These are phyloP conservation scores for Junonia oenone DNA, from an alignment of 2,888 invertebrate genomes.

Conservation along the genomic window DNA sequence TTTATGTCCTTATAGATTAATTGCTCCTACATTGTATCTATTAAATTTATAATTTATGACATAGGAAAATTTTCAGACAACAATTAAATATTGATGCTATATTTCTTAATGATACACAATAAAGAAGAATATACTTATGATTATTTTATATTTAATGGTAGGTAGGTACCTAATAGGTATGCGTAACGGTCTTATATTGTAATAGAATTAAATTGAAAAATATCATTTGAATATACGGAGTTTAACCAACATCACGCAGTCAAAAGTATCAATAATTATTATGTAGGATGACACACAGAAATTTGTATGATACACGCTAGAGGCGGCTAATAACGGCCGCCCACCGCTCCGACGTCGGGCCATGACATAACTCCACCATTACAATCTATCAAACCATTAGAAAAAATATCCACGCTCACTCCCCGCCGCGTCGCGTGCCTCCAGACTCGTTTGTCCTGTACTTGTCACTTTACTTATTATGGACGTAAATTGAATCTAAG, in stretches of 20 bases:
- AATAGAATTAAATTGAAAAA: not conserved
- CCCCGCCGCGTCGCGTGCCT: slow-evolving; percentile 72
- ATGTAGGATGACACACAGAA: slow-evolving; percentile 67
- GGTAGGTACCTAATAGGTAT: too few species aligned
- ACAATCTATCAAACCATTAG: slow-evolving; percentile 65
- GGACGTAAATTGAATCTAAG: slow-evolving; percentile 58
- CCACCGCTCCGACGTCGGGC: slow-evolving; percentile 42
- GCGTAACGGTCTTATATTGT: too few species aligned
- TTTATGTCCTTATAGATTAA: not conserved
- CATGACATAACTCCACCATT: slow-evolving; percentile 67
- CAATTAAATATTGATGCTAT: too few species aligned
- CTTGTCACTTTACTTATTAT: slow-evolving; percentile 48
- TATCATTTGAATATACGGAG: not conserved
- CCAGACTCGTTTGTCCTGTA: slow-evolving; percentile 55
- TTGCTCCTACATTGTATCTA: not conserved
- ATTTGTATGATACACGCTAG: slow-evolving; percentile 58
- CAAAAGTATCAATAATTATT: slow-evolving; percentile 55
- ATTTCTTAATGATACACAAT: too few species aligned
- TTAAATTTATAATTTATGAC: too few species aligned
- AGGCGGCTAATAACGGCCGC: slow-evolving; percentile 53
- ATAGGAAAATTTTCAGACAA: too few species aligned
- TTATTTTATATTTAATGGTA: too few species aligned
- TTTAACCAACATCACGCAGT: slow-evolving; percentile 18
- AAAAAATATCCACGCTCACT: slow-evolving; percentile 50
- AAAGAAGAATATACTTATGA: too few species aligned